Base-by-base conservation (phyloP, 2,113 vertebrate genomes). In the Chaetops frenatus region DNA sequence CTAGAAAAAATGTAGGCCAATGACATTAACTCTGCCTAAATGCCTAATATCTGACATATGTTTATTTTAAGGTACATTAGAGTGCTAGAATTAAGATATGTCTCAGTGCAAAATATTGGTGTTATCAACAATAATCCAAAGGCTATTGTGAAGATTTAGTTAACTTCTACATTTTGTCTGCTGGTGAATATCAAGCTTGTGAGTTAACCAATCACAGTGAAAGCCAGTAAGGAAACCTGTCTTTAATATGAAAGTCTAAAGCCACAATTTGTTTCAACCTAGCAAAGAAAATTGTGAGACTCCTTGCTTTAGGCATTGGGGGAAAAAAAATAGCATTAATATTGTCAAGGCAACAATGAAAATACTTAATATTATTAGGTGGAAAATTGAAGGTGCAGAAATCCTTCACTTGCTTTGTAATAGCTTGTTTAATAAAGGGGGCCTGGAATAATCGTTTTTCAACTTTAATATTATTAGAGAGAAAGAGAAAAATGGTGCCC, bases 381-480 rank as follows among this genome's bases (percentile, higher is more conserved):
- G 70, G 87, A 91, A 96, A 97, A 95, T 86, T 88, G 91, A 95
- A 96, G 92, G 91, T 88, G 91, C 69, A 91, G 94, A 96, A 97
- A 95, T 94, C 81, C 89, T 83, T 96, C 87, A 74, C 90, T 92
- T 81, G 85, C 81, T 91, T 95, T 94, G 91, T 94, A 95, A 88
- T 82, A 69, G 95, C 94, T 96, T 91, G 70, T 91, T 92, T 93
- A 93, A 91, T 97, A 94, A 96, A 95, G 93, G 28, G 74, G 66
- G 78, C 81, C 64, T 9, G 0, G 90, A 95, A 88, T 91, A 69
- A 86, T 80, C 66, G 10, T 96, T 95, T 95, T 95, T 93, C 78
- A 93, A 69, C 96, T 96, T 95, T 97, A 97, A 94, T 96, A 94
- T 90, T 90, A 95, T 93, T 96, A 91, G 50, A 92, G 35, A 92